Evolutionary conservation across 2,888 invertebrate genomes (phyloP), one percentile per base, ranked within the genome.

Genomic region (Phania funesta): DNA sequence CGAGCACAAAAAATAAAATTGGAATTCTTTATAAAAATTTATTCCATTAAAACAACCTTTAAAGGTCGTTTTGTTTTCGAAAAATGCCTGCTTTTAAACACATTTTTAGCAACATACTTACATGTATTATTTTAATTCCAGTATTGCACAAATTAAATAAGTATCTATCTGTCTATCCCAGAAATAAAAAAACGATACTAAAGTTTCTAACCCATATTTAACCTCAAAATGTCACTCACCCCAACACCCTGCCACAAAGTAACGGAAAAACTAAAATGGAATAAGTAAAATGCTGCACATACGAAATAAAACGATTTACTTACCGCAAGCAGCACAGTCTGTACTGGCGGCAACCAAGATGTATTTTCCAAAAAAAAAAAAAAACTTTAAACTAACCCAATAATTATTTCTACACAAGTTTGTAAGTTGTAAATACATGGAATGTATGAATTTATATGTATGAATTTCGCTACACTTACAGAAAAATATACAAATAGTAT

Each of bases 161-260:
- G 46, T n/a, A n/a, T n/a, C n/a, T n/a, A 74, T 65, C 11, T 56
- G 64, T 80, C 70, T 70, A 76, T 76, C 52, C 71, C 65, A 60
- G 54, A 65, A 52, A 80, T 2, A 32, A 44, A 29, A 56, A 44
- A 29, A 29, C 16, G n/a, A 9, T 41, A 68, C 35, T 62, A 18
- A 68, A 71, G 50, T 70, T 73, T 77, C 50, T 81, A 81, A 81
- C 81, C 81, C 77, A 77, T 81, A 81, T 81, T 81, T 81, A 81
- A 81, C 81, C 81, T 77, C 77, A 81, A 81, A 81, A 81, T 81
- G 81, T 77, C 81, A 81, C 77, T 81, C 77, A 77, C 77, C 73
- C 77, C 68, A 77, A 77, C 81, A 81, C 81, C 81, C 67, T 62
- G 67, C 46, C 11, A 60, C 35, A 52, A 54, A 73, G 24, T 22